Base-by-base conservation (phyloP, 2,888 invertebrate genomes). In the Charanyca ferruginea region DNA sequence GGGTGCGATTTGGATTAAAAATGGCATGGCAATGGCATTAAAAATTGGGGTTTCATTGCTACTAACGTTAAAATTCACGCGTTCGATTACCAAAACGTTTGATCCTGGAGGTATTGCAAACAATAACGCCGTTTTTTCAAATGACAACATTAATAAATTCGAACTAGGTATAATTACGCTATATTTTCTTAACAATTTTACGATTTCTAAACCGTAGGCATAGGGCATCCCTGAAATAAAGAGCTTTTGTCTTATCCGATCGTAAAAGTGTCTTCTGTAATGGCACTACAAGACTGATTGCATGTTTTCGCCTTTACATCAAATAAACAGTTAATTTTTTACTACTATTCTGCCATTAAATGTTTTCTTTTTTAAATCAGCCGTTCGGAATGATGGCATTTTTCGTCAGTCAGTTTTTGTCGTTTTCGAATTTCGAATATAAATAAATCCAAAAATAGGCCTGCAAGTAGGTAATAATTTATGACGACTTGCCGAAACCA, bases 141-240 rank as follows among this genome's bases (percentile, higher is more conserved):
- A 16, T 16, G n/a, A 0, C 22, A 23, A 48, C 48, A 68, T 63
- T 72, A 28, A 53, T 53, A 48, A n/a, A 71, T 48, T 42, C 22
- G 7, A 67, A 74, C 76, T n/a, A n/a, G n/a, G n/a, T n/a, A n/a
- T n/a, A 85, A 84, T 80, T 82, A 20, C 18, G 20, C 77, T 84
- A 79, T 8, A 85, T 84, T 85, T 84, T 77, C 48, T 76, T 77
- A 67, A 83, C 81, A 84, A 83, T 85, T 82, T 81, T 80, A 74
- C 80, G 73, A 79, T 77, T 66, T 85, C 81, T 86, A 78, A 79
- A 81, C 73, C 73, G 68, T 61, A 64, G 23, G 28, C 38, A 54
- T 66, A 71, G 83, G 75, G 77, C 78, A 74, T 47, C 18, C 35
- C 38, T 60, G 44, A 72, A 45, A 58, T 77, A 76, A 65, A 59